Base-by-base conservation (phyloP, 2,888 invertebrate species). In the Bibio marci region DNA sequence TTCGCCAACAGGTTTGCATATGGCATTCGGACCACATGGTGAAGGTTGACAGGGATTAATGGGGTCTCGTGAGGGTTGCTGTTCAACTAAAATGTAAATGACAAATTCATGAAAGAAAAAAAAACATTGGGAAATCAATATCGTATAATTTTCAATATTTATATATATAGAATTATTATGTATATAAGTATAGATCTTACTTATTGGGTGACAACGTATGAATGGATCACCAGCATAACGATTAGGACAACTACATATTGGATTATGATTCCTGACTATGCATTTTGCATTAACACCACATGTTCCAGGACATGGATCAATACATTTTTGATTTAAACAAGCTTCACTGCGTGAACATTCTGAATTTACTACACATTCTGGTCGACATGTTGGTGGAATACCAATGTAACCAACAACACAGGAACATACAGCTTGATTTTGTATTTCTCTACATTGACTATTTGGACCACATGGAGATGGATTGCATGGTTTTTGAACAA, bases 381-480 rank as follows among this genome's bases (percentile, higher is more conserved):
- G 78, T 45, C 75, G 64, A 55, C 80, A 80, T 47, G 72, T 74
- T 2, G 79, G 79, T 39, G 81, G 79, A 52, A 69, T 72, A 30
- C 81, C 80, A 41, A 73, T 64, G 50, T 69, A 80, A 43, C 66
- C 69, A 41, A 62, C 53, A 14, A 75, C 54, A 51, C 80, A 80
- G 17, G 75, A 70, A 51, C 80, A 80, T 17, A 70, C 66, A 2
- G 75, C 73, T 51, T 71, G 70, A 34, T 69, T 69, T 48, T 75
- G 74, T 11, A 68, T 58, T 47, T 73, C 71, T 41, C 74, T 69
- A 49, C 80, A 80, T 48, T 75, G 62, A 45, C 76, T 74, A 51
- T 79, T 74, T 13, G 78, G 73, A 30, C 80, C 80, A 55, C 80
- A 80, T 1, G 78, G 79, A 17, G 76, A 70, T 36, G 77, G 76